phyloP scores from a whole-genome alignment of 35 echinoderm and acorn worm species.

The Chiridota heheva region DNA sequence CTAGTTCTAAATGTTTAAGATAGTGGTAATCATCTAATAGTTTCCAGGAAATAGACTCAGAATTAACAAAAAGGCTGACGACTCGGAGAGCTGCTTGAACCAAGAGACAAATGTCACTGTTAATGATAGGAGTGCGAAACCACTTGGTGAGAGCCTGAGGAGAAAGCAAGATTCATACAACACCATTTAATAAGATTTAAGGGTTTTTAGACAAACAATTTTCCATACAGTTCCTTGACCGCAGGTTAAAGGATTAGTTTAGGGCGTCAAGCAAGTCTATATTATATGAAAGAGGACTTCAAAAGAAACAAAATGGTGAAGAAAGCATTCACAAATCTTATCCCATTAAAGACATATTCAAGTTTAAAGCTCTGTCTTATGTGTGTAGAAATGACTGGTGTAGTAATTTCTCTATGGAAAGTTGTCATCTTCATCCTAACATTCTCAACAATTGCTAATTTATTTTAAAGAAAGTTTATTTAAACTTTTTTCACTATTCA shows the following conservation, averaged over 20 bases:
- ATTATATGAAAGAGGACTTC: not conserved
- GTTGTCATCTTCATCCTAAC: too few species aligned
- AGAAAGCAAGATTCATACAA: not conserved
- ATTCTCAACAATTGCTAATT: too few species aligned
- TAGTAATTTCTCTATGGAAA: too few species aligned
- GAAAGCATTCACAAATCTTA: not conserved
- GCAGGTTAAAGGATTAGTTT: not conserved
- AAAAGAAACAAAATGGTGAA: not conserved
- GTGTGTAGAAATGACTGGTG: too few species aligned
- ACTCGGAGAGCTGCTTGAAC: constrained; percentile 32
- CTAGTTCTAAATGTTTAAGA: constrained; percentile 40
- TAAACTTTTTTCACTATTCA: too few species aligned
- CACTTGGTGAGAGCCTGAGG: constrained; percentile 31
- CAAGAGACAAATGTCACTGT: constrained; percentile 20
- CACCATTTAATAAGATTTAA: not conserved
- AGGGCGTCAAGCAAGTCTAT: not conserved
- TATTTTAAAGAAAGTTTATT: too few species aligned
- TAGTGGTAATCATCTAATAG: constrained; percentile 34
- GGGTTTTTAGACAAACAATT: not conserved
- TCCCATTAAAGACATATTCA: too few species aligned
- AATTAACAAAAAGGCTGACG: constrained; percentile 1
- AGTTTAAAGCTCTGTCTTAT: too few species aligned
- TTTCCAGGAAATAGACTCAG: not conserved
- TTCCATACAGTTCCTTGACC: not conserved
- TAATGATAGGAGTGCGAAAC: constrained; percentile 25